Base-by-base conservation (phyloP, 35 echinoderm and acorn worm genomes). In the Nesometra sesokonis region DNA sequence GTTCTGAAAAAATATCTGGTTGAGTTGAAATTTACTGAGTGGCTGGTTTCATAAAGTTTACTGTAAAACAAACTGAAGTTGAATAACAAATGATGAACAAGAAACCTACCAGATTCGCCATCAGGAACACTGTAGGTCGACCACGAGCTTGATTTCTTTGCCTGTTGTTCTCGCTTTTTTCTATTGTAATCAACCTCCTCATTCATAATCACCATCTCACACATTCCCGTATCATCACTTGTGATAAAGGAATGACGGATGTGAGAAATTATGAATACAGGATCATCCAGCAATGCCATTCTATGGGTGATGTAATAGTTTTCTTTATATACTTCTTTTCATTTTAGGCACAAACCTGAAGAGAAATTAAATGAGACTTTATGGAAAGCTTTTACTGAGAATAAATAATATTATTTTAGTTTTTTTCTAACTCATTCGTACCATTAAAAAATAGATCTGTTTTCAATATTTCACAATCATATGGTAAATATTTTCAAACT, bases 181-280 rank as follows among this genome's bases (percentile, higher is more conserved):
- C 88, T 82, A 30, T 87, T 90, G 89, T 93, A 94, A 77, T 99
- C 90, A 32, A 94, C 32, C 32, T 99, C 96, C 84, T 99, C 93
- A 84, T 99, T 99, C 92, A 99, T 93, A 40, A 99, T 94, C 29
- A 93, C 96, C 90, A 99, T 99, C 92, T 99, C 96, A 39, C 96
- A 94, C 93, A 99, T 99, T 13, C 96, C 96, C 0, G 92, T 99
- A 86, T 99, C 96, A 81, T 99, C 96, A 77, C 96, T 99, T 5
- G 96, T 99, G 90, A 99, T 94, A 90, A 94, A 99, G 8, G 96
- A 86, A 81, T 99, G 96, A 29, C 93, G 80, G 13, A 99, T 77
- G 77, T 99, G 96, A 0, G 96, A 90, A n/a, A 99, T 94, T 76
- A 99, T 99, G 36, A 99, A 99, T 17, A 90, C 84, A 32, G 96